Evolutionary conservation across 2,113 vertebrate species (phyloP).

Genomic region (Cynoglossus semilaevis): DNA sequence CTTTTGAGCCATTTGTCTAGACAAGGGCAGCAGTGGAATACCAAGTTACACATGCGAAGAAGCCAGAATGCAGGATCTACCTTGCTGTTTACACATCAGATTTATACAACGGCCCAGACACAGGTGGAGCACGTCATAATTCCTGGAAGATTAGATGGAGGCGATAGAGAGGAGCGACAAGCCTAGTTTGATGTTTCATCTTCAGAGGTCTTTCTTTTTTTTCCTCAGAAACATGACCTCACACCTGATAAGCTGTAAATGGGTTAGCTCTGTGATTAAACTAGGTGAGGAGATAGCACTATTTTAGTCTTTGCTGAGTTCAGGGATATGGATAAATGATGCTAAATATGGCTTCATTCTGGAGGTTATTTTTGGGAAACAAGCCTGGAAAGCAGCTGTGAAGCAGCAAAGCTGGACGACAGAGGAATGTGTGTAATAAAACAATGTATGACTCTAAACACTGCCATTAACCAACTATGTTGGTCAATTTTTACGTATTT

Average conservation of each 20-base stretch:
- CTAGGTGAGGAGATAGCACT: too few species aligned
- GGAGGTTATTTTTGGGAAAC: not conserved
- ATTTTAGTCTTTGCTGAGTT: not conserved
- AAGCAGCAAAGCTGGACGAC: constrained; percentile 14
- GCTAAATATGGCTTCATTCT: not conserved
- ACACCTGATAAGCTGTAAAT: constrained; percentile 4
- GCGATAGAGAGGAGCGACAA: constrained; percentile 1
- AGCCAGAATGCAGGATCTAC: constrained; percentile 2
- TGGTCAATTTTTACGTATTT: too few species aligned
- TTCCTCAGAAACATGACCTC: constrained; percentile 1
- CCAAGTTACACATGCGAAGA: constrained; percentile 26
- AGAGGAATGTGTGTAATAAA: not conserved
- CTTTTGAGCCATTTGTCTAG: constrained; percentile 33
- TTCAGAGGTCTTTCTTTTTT: not conserved
- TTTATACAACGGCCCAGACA: constrained; percentile 17
- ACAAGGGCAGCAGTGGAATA: constrained; percentile 17
- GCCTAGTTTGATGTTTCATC: not conserved
- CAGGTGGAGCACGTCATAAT: not conserved
- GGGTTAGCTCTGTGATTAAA: constrained; percentile 1
- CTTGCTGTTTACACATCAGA: constrained; percentile 32
- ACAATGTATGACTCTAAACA: too few species aligned
- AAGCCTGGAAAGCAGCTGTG: constrained; percentile 1
- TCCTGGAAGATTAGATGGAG: constrained; percentile 2
- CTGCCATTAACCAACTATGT: too few species aligned
- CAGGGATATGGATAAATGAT: not conserved